These are phyloP conservation scores for Leucoraja erinaceus DNA, from an alignment of 2,113 vertebrate genomes.

Conservation along the genomic window DNA sequence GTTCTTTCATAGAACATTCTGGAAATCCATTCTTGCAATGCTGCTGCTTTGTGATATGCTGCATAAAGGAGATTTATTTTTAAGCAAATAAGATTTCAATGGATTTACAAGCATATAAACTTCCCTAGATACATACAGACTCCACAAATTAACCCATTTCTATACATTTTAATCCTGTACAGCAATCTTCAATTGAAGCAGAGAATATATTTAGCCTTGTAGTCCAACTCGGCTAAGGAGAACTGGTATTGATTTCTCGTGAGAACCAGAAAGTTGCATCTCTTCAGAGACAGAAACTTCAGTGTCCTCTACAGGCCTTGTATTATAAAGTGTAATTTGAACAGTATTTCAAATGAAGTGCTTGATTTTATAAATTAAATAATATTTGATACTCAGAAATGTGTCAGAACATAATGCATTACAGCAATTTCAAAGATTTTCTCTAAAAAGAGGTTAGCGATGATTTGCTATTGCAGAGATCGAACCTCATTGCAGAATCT, in stretches of 20 bases:
- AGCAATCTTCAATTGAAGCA: neutral
- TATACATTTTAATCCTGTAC: neutral
- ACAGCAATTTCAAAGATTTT: neutral
- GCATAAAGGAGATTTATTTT: neutral
- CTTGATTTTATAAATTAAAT: neutral
- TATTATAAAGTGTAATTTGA: constrained; percentile 7
- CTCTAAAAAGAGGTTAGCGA: neutral
- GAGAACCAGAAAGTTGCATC: neutral
- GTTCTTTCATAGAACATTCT: neutral
- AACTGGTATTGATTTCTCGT: neutral
- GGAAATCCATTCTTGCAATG: neutral
- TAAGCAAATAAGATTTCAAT: neutral
- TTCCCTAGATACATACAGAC: neutral
- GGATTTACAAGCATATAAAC: neutral
- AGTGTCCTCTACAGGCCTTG: neutral
- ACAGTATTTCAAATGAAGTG: neutral
- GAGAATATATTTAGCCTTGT: neutral
- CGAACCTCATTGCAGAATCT: neutral
- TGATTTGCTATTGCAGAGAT: no score
- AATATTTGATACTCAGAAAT: neutral
- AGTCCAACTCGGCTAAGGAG: neutral
- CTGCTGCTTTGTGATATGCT: neutral
- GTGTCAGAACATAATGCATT: neutral
- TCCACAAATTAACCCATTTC: neutral
- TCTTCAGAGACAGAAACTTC: neutral